These are phyloP conservation scores for Aphelenchoides fujianensis DNA, from an alignment of 1,140 invertebrate species.

Conservation along the genomic window DNA sequence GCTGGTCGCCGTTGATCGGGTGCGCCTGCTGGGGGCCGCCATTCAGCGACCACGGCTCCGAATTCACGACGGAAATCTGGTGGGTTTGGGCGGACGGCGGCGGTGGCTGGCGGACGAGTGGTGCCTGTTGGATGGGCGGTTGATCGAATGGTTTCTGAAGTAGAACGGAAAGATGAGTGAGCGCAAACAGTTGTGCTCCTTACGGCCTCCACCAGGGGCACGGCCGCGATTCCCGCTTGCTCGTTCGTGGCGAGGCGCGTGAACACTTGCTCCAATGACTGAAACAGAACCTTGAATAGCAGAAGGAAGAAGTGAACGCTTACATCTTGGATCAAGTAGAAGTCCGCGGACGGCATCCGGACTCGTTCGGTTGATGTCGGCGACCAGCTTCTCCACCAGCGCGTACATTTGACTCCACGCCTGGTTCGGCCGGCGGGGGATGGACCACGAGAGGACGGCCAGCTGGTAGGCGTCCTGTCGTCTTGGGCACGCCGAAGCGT, in stretches of 20 bases:
- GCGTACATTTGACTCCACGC: slow-evolving; percentile 22
- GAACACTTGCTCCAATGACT: slow-evolving; percentile 20
- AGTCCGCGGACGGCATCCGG: slow-evolving; percentile 11
- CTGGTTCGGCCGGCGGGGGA: not conserved
- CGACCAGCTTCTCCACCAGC: not conserved
- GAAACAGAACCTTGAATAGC: too few species aligned
- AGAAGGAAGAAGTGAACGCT: too few species aligned
- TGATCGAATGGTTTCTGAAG: not conserved
- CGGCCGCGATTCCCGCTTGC: not conserved
- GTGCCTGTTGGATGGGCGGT: not conserved
- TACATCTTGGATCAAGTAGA: slow-evolving; percentile 17
- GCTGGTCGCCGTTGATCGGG: not conserved
- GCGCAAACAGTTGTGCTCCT: too few species aligned
- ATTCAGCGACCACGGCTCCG: not conserved
- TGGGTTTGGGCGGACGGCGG: not conserved
- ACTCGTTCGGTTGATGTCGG: not conserved
- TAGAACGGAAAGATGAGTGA: not conserved
- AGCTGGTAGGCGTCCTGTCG: slow-evolving; percentile 3
- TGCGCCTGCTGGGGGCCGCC: not conserved
- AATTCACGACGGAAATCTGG: not conserved
- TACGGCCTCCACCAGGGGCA: too few species aligned
- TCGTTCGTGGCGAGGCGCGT: not conserved
- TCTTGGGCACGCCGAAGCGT: slow-evolving; percentile 12
- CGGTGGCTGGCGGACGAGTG: not conserved
- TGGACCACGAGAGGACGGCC: not conserved